phyloP scores from a whole-genome alignment of 2,888 invertebrate species.

The Stramonita haemastoma region DNA sequence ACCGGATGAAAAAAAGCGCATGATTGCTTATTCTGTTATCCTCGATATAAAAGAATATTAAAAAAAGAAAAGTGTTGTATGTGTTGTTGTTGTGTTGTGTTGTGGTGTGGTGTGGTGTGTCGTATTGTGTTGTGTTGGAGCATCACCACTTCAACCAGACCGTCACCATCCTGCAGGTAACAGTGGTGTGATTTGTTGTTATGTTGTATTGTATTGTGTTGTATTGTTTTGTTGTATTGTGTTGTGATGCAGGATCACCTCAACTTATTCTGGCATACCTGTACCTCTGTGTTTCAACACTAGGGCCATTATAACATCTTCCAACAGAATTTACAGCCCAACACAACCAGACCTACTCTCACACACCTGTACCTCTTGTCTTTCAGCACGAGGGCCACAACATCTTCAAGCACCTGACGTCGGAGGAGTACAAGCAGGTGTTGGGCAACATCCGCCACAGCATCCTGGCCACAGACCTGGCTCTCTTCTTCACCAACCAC shows the following conservation, averaged over 20 bases:
- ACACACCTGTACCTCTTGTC: no score
- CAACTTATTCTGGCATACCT: no score
- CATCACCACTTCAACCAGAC: slow-evolving; percentile 91
- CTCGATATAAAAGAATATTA: no score
- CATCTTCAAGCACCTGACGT: slow-evolving; percentile 86
- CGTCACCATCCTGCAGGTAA: slow-evolving; percentile 87
- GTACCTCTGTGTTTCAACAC: no score
- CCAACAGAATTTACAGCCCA: no score
- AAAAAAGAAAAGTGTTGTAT: no score
- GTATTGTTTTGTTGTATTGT: no score
- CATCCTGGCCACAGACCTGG: slow-evolving; percentile 90
- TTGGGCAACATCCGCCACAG: slow-evolving; percentile 87
- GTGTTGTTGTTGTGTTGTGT: neutral
- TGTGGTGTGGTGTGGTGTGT: neutral
- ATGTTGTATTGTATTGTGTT: neutral
- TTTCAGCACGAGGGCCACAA: slow-evolving; percentile 88
- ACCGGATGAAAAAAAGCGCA: no score
- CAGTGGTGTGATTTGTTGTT: neutral
- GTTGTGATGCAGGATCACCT: no score
- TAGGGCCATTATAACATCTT: no score
- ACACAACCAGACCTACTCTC: no score
- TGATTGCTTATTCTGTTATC: no score
- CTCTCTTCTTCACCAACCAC: slow-evolving; percentile 88
- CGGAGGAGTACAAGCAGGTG: slow-evolving; percentile 87
- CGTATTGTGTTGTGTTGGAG: slow-evolving; percentile 78